These are phyloP conservation scores for Toxotes jaculatrix DNA, from an alignment of 2,113 vertebrate species.

Conservation along the genomic window DNA sequence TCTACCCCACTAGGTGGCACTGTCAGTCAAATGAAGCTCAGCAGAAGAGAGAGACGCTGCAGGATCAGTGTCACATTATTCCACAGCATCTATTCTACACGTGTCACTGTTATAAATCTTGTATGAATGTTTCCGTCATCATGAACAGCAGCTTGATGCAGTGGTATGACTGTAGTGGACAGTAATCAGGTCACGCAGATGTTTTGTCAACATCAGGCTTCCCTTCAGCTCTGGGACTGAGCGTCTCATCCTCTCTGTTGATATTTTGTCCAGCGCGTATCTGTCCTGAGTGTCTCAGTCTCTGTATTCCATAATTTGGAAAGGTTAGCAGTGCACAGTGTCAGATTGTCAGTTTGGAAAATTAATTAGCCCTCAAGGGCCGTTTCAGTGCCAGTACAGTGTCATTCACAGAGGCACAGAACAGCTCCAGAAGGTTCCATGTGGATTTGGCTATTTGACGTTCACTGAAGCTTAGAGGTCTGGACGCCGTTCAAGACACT, in stretches of 20 bases:
- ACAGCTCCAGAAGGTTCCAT: slow-evolving; percentile 31
- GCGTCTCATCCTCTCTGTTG: slow-evolving; percentile 12
- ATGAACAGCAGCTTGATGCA: background rate
- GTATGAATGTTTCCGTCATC: background rate
- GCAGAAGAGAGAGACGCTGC: background rate
- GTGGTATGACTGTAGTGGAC: background rate
- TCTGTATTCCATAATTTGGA: slow-evolving; percentile 41
- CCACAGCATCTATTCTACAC: background rate
- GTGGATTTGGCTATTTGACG: slow-evolving; percentile 48
- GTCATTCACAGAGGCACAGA: slow-evolving; percentile 17
- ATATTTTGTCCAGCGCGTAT: slow-evolving; percentile 1
- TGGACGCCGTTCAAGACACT: slow-evolving; percentile 38
- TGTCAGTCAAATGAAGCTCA: slow-evolving; percentile 48
- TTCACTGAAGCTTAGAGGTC: slow-evolving; percentile 35
- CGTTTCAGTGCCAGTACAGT: slow-evolving; percentile 57
- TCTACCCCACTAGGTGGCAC: slow-evolving; percentile 55
- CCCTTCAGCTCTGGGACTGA: background rate
- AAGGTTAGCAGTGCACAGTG: slow-evolving; percentile 46
- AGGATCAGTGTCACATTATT: background rate
- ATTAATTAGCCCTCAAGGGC: slow-evolving; percentile 76
- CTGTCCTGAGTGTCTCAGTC: background rate
- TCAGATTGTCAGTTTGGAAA: slow-evolving; percentile 67
- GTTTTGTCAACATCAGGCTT: background rate
- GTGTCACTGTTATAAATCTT: background rate
- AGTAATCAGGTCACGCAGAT: slow-evolving; percentile 1